Conservation (phyloP, 2,113 vertebrate species). For the Laterallus jamaicensis region DNA sequence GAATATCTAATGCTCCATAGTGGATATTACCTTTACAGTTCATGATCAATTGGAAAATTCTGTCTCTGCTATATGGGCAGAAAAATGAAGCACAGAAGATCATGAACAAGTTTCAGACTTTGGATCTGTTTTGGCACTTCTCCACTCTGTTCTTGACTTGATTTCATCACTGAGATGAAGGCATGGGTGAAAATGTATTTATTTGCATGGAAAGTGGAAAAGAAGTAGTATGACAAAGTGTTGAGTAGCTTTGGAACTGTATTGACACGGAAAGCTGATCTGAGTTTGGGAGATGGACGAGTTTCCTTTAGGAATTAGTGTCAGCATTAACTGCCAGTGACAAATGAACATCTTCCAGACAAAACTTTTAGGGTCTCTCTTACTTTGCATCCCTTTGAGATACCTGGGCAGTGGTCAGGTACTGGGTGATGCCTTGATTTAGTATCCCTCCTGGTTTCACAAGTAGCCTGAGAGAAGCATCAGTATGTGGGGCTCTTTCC, state of each 20-base stretch:
- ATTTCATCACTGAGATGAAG: neutral
- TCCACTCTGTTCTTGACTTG: neutral
- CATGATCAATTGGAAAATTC: neutral
- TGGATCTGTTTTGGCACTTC: neutral
- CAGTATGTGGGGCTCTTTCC: fast-evolving
- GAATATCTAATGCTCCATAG: neutral
- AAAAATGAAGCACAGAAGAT: neutral
- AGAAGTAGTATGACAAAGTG: neutral
- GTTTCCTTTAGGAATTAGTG: neutral
- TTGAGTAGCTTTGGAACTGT: neutral
- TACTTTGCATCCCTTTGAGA: neutral
- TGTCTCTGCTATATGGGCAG: neutral
- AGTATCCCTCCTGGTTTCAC: neutral
- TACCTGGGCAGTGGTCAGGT: neutral
- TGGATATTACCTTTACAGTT: neutral
- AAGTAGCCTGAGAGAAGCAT: neutral
- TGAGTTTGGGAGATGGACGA: neutral
- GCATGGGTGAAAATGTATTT: neutral
- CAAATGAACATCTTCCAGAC: neutral
- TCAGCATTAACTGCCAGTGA: neutral
- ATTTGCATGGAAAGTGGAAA: neutral
- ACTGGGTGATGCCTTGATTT: neutral
- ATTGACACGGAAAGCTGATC: neutral
- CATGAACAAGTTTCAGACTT: neutral
- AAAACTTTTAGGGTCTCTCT: neutral